Conservation (phyloP, 2,888 invertebrate genomes). For the Chrysotoxum bicinctum region DNA sequence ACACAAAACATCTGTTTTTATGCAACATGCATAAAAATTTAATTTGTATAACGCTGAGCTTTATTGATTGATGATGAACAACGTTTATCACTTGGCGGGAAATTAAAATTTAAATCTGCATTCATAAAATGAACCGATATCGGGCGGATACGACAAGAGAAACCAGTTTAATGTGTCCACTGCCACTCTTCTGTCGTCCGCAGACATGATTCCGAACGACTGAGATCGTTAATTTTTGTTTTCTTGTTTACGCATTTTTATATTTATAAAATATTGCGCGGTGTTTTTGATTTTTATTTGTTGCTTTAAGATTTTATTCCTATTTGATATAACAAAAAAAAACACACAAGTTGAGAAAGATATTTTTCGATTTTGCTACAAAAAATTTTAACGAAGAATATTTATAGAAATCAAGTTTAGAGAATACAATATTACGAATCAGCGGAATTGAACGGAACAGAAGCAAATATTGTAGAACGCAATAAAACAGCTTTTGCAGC, state of each 20-base stretch:
- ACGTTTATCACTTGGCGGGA: constrained; percentile 32
- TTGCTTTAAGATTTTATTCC: constrained; percentile 51
- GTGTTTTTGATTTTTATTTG: constrained; percentile 39
- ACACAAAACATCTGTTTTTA: constrained; percentile 49
- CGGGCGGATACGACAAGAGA: background rate
- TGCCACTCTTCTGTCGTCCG: background rate
- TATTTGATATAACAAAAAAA: constrained; percentile 43
- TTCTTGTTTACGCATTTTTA: constrained; percentile 7
- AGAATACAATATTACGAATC: background rate
- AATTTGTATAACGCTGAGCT: constrained; percentile 24
- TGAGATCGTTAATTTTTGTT: constrained; percentile 17
- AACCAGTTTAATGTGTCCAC: constrained; percentile 35
- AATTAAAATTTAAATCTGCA: constrained; percentile 39
- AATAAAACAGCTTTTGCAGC: background rate
- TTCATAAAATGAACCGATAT: constrained; percentile 13
- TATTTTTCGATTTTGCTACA: background rate
- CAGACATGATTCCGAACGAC: background rate
- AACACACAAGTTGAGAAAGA: constrained; percentile 27
- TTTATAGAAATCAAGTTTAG: background rate
- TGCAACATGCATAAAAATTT: constrained; percentile 16
- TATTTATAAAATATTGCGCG: constrained; percentile 16
- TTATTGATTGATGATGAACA: constrained; percentile 42
- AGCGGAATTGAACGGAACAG: background rate
- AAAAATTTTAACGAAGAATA: background rate
- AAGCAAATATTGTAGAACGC: background rate